These are phyloP conservation scores for Erinaceus europaeus DNA, from an alignment of 2,113 vertebrate species.

Conservation along the genomic window DNA sequence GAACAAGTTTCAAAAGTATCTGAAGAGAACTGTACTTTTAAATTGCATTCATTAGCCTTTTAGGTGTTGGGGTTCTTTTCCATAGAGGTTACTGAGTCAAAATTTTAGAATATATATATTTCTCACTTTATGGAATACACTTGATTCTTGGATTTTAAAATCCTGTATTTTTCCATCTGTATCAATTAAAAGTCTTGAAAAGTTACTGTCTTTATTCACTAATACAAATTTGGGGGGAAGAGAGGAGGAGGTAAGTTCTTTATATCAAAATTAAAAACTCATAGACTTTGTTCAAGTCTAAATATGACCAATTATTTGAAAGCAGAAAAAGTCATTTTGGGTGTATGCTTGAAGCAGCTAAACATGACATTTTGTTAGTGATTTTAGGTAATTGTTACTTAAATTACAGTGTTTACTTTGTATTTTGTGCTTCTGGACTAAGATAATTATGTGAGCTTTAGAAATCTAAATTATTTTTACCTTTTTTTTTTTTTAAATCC, in stretches of 20 bases:
- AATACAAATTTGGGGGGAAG: conserved; percentile 15
- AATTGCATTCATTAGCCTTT: neutral
- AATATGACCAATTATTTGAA: conserved; percentile 36
- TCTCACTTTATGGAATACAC: conserved; percentile 1
- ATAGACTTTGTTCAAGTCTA: neutral
- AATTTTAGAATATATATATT: conserved; percentile 4
- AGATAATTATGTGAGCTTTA: conserved; percentile 20
- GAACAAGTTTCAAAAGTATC: neutral
- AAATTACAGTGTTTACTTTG: conserved; percentile 10
- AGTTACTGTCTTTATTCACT: conserved; percentile 4
- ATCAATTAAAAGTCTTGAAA: conserved; percentile 40
- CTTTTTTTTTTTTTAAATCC: neutral
- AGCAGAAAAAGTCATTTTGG: neutral
- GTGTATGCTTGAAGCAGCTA: neutral
- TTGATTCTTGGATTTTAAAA: conserved; percentile 25
- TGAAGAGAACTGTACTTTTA: neutral
- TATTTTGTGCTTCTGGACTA: conserved; percentile 15
- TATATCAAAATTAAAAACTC: neutral
- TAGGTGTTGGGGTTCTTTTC: neutral
- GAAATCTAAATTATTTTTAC: conserved; percentile 34
- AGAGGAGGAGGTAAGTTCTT: conserved; percentile 36
- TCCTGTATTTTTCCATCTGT: neutral
- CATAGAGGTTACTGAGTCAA: neutral
- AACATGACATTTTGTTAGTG: neutral
- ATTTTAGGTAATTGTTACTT: neutral